Evolutionary conservation across 1,140 invertebrate species (phyloP), one percentile per base, ranked within the genome.

Genomic region (Bombus impatiens): DNA sequence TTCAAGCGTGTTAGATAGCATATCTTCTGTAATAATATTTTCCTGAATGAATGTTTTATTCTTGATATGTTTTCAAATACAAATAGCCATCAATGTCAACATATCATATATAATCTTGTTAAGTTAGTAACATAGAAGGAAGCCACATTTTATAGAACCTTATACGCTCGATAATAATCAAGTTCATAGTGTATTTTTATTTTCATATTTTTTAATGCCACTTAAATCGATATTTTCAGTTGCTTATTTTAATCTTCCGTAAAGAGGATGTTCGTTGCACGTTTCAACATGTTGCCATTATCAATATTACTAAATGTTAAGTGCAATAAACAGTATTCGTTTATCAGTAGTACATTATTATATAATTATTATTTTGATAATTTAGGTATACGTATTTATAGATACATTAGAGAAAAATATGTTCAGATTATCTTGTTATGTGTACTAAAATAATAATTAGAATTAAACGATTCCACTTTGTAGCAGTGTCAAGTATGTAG

Each of bases 201-300:
- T 72, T 85, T 12, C 3, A 47, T 59, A 80, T 37, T 84, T 72
- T 80, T 85, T 85, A 80, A 80, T 72, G 68, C 40, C 83, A 74
- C 13, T 76, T 53, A n/a, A 83, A 83, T 85, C 83, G 68, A 85
- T 85, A 85, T 59, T 72, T 37, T 79, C 67, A 79, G 44, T 84
- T 77, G 68, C 42, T 47, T 85, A 85, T 85, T 85, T 85, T 85
- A 85, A 85, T 80, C 83, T 72, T 70, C 40, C 28, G 5, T 25
- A 9, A 79, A 47, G 15, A 65, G 77, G 22, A 62, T 32, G 53
- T 40, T 35, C n/a, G 9, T 47, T 22, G 12, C 25, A 2, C 3
- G 28, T 57, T 72, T 67, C 35, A 62, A 79, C 62, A 70, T 28
- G 37, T 32, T 3, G 4, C 15, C 22, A 37, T 59, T 28, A 57